Evolutionary conservation across 2,888 invertebrate genomes (phyloP), one percentile per base, ranked within the genome.

Genomic region (Plebejus anna): DNA sequence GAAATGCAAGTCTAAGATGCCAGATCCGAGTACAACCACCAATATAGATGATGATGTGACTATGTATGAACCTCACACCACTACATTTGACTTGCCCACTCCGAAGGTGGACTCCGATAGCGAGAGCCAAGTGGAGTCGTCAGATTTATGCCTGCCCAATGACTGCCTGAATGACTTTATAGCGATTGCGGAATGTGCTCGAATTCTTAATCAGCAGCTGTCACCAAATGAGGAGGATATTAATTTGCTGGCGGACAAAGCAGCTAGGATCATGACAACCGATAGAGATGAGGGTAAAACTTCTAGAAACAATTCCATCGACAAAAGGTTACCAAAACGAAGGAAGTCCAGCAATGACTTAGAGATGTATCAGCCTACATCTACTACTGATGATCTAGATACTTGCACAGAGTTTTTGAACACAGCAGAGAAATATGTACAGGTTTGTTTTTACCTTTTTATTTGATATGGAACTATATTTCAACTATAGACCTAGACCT

Each of bases 41-140:
- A 90, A 89, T 82, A 84, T 82, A 77, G 75, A 83, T 22, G 92
- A 89, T 77, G 94, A 94, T 78, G 85, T 94, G 0, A 94, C 94
- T 0, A 94, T 94, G 94, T 94, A 94, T 2, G 94, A 94, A 80
- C 87, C 92, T 0, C 92, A 92, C 59, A 92, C 93, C n/a, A 92
- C 92, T 0, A 92, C 92, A 0, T 84, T 88, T 0, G 93, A 93
- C 76, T 87, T 90, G 57, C 89, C 91, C 0, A 82, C 86, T 2
- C 85, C 86, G 80, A 88, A 86, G 6, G 92, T 92, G 0, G 94
- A 94, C 79, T 93, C 93, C 0, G 94, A 94, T 76, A 91, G 90
- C 0, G 94, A 94, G 75, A 87, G 81, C 0, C 90, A 90, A 1
- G 88, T 92, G 0, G 94, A 93, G 76, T 90, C 91, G 0, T 87